phyloP scores from a whole-genome alignment of 2,797 vertebrate species.

The Acestrorhynchus altus region DNA sequence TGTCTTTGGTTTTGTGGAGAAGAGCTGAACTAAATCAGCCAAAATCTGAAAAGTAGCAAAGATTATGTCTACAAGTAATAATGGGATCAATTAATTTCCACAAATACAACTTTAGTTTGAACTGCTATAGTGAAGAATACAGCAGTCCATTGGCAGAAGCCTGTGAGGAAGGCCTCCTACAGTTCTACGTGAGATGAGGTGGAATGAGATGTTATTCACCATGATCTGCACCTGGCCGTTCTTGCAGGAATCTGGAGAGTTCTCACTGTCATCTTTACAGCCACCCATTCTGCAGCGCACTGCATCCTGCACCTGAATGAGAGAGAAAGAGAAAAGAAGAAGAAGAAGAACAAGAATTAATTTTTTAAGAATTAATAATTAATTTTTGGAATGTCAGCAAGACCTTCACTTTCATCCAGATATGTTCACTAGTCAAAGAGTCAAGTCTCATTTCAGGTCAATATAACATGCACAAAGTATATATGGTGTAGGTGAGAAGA shows the following conservation, averaged over 20 bases:
- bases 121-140: neutral
- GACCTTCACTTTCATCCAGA: no score
- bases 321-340: conserved; percentile 14
- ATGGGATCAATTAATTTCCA: neutral
- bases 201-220: conserved; percentile 88
- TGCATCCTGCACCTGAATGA: conserved; percentile 92
- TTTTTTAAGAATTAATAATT: no score
- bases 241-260: conserved; percentile 98
- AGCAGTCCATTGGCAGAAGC: neutral
- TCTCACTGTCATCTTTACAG: conserved; percentile 96
- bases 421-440: no score
- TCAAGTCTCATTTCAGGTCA: no score
- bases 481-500: no score
- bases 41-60: neutral
- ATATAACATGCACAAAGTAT: no score
- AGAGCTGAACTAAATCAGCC: neutral
- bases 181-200: conserved; percentile 72
- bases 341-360: no score
- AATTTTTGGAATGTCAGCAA: no score
- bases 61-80: neutral
- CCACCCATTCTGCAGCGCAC: conserved; percentile 96
- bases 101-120: neutral
- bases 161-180: conserved; percentile 37
- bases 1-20: neutral
- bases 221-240: conserved; percentile 99